A percentile compares a stretch with the other conserved stretches of the same genome.
These are phyloP conservation scores for Drosophila tropicalis DNA, from an alignment of 1,140 invertebrate genomes.

Conservation along the genomic window DNA sequence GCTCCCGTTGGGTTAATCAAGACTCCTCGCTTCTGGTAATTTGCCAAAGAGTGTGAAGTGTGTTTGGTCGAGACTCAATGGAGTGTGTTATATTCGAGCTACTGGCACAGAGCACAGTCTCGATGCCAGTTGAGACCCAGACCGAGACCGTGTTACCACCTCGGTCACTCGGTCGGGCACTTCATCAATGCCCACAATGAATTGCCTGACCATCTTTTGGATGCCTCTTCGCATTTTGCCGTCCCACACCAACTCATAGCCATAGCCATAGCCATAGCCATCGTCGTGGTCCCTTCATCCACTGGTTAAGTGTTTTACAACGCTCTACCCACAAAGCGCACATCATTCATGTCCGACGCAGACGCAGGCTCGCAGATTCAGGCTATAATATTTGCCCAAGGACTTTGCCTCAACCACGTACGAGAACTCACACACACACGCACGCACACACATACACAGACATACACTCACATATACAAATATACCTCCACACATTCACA, in stretches of 20 bases:
- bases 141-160: neutral
- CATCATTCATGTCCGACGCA: constrained; percentile 78
- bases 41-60: constrained; percentile 75
- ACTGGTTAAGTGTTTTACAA: constrained; percentile 75
- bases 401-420: constrained; percentile 38
- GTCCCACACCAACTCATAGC: neutral
- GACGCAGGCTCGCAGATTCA: constrained; percentile 11
- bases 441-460: constrained; percentile 13
- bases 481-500: constrained; percentile 20
- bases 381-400: constrained; percentile 76
- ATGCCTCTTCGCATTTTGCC: neutral
- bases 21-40: constrained; percentile 70
- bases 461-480: constrained; percentile 24
- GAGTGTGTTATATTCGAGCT: constrained; percentile 68
- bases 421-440: constrained; percentile 40
- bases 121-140: neutral
- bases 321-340: constrained; percentile 69
- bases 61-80: constrained; percentile 71
- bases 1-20: constrained; percentile 68
- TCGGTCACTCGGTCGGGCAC: constrained; percentile 35
- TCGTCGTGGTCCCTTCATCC: constrained; percentile 26
- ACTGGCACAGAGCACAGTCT: constrained; percentile 30
- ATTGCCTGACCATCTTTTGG: constrained; percentile 7
- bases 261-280: constrained; percentile 3
- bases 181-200: constrained; percentile 46